Evolutionary conservation across 2,888 invertebrate species (phyloP).

Genomic region (Sarcophaga rosellei): DNA sequence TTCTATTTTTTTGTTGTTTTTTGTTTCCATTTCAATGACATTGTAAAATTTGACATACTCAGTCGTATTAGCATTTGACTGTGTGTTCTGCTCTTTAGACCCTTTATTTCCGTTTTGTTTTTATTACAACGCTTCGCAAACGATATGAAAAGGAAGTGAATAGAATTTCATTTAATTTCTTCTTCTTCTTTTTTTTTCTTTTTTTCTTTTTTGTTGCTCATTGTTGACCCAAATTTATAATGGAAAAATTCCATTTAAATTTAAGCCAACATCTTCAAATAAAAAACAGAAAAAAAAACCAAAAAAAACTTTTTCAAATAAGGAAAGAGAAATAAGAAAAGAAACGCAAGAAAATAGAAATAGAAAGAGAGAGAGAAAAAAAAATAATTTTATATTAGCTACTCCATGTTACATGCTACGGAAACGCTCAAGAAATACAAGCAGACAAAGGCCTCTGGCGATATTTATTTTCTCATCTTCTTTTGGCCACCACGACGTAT

Average conservation of each 20-base stretch:
- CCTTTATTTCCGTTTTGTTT: not conserved
- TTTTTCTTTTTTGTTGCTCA: conserved; percentile 37
- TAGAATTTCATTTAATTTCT: conserved; percentile 55
- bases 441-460: conserved; percentile 64
- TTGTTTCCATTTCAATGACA: conserved; percentile 30
- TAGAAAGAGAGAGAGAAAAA: not conserved
- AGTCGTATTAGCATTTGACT: conserved; percentile 57
- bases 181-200: conserved; percentile 24
- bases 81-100: not conserved
- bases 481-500: not conserved
- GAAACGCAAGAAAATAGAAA: not conserved
- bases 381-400: conserved; percentile 22
- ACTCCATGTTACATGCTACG: conserved; percentile 29
- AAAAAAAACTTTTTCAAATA: not conserved
- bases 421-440: conserved; percentile 54
- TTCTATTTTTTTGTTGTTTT: not conserved
- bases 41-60: conserved; percentile 58
- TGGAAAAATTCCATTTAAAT: conserved; percentile 71
- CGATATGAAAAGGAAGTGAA: conserved; percentile 36
- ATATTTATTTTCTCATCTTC: conserved; percentile 5
- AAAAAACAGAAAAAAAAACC: conserved; percentile 3
- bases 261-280: conserved; percentile 65
- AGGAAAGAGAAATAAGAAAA: conserved; percentile 1
- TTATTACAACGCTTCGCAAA: not conserved
- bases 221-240: conserved; percentile 79